A percentile compares a stretch with the other conserved stretches of the same genome.
These are phyloP conservation scores for Unio delphinus DNA, from an alignment of 2,888 invertebrate species.

Conservation along the genomic window DNA sequence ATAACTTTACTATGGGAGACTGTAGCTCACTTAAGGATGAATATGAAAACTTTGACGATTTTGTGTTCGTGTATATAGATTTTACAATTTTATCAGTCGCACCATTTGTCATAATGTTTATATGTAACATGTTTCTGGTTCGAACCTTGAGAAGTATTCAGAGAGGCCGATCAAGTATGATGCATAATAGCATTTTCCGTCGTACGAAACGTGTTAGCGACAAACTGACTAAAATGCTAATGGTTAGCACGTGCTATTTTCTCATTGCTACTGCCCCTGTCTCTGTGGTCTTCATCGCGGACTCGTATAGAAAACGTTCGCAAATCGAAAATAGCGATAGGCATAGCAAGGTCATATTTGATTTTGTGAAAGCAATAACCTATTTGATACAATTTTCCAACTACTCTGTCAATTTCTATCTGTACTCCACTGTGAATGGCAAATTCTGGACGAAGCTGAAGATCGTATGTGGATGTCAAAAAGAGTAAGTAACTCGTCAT, in stretches of 20 bases:
- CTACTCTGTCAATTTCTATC: constrained; percentile 44
- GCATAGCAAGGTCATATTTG: constrained; percentile 14
- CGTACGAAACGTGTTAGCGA: constrained; percentile 23
- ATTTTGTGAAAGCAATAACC: constrained; percentile 31
- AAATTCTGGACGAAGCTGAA: constrained; percentile 27
- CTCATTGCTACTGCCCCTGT: constrained; percentile 40
- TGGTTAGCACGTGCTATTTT: constrained; percentile 39
- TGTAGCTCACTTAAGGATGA: constrained; percentile 33
- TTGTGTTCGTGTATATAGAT: constrained; percentile 44
- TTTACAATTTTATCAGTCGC: constrained; percentile 28
- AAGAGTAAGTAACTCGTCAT: constrained; percentile 20
- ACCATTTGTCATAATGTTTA: constrained; percentile 37
- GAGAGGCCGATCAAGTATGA: constrained; percentile 22
- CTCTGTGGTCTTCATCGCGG: constrained; percentile 41
- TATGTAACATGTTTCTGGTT: constrained; percentile 34
- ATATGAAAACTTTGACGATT: constrained; percentile 35
- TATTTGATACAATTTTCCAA: constrained; percentile 41
- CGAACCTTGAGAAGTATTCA: constrained; percentile 16
- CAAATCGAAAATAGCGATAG: constrained; percentile 5
- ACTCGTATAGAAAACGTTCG: constrained; percentile 31
- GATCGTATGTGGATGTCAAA: constrained; percentile 15
- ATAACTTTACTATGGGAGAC: constrained; percentile 20
- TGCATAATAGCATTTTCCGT: constrained; percentile 11
- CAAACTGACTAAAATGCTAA: constrained; percentile 42
- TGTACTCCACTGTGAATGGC: constrained; percentile 41